Base-by-base conservation (phyloP, 2,888 invertebrate species). In the Drosophila melanosoma region DNA sequence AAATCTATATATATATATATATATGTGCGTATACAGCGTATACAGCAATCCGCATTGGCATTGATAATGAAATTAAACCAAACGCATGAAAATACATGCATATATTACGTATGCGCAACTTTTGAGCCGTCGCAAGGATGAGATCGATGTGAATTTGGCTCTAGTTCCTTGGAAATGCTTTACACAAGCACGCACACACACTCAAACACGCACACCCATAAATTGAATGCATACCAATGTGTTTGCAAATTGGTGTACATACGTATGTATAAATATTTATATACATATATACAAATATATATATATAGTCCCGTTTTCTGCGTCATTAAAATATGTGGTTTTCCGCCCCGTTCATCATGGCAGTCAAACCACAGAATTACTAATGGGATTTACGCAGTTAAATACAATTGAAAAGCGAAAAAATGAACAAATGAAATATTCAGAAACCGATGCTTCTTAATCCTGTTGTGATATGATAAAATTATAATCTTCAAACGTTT, bases 91-190 rank as follows among this genome's bases (percentile, higher is more conserved):
- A 64, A 64, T 51, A 52, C 45, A 74, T 64, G 61, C 65, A 52
- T 62, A 73, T 36, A 66, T 66, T 70, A 58, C 67, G 79, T 77
- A 81, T 77, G 77, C 81, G 81, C 81, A 74, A 5, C 56, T 8
- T 75, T 51, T 48, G 42, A 20, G 59, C 45, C 45, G 12, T 45
- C 29, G 33, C 57, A 78, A 79, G 74, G 56, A 69, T 23, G 42
- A 49, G 48, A 52, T 23, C 42, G 36, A 70, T 62, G 42, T 36
- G 54, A 36, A 45, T 53, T 52, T n/a, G 66, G 36, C 36, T 38
- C 20, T 66, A n/a, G 20, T 35, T 54, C 36, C 33, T 36, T 36
- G 23, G 38, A 68, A 57, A 69, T 56, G 53, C 42, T 45, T 48
- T 33, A 1, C 11, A 35, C n/a, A 45, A 7, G 15, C 45, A 36